These are phyloP conservation scores for Ditylenchus weischeri DNA, from an alignment of 2,888 invertebrate species.

Conservation along the genomic window DNA sequence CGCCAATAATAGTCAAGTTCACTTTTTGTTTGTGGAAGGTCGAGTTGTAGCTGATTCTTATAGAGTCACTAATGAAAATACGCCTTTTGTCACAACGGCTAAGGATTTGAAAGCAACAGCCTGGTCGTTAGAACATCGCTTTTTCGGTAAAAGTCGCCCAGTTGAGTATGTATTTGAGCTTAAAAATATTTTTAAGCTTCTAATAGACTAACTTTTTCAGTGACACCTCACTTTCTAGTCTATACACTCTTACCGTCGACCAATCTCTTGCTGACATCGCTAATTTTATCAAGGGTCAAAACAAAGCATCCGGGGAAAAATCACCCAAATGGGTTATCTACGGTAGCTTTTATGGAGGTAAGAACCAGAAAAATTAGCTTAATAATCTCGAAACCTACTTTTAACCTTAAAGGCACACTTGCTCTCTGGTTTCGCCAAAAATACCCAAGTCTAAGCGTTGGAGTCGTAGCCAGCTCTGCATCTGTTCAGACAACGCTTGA, in stretches of 20 bases:
- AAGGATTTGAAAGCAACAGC: neutral
- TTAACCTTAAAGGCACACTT: neutral
- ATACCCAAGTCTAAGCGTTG: neutral
- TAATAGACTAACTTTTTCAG: neutral
- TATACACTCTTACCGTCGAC: neutral
- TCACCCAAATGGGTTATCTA: neutral
- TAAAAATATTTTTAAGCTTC: neutral
- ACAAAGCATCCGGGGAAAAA: neutral
- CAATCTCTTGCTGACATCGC: constrained; percentile 1
- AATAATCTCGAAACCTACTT: neutral
- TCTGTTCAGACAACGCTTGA: neutral
- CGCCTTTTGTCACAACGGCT: neutral
- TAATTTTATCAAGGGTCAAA: neutral
- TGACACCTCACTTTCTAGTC: neutral
- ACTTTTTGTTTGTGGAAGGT: constrained; percentile 1
- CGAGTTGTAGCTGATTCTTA: neutral
- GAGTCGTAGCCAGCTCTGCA: neutral
- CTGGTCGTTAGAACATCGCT: neutral
- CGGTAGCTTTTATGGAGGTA: neutral
- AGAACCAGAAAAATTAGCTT: neutral
- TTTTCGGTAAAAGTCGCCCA: neutral
- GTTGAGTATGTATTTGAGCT: neutral
- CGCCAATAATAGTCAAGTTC: neutral
- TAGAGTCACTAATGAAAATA: constrained; percentile 1
- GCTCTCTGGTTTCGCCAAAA: constrained; percentile 11